A percentile compares a stretch with the other conserved stretches of the same genome.
Conservation (phyloP, 1,140 invertebrate species). For the Procambarus clarkii region DNA sequence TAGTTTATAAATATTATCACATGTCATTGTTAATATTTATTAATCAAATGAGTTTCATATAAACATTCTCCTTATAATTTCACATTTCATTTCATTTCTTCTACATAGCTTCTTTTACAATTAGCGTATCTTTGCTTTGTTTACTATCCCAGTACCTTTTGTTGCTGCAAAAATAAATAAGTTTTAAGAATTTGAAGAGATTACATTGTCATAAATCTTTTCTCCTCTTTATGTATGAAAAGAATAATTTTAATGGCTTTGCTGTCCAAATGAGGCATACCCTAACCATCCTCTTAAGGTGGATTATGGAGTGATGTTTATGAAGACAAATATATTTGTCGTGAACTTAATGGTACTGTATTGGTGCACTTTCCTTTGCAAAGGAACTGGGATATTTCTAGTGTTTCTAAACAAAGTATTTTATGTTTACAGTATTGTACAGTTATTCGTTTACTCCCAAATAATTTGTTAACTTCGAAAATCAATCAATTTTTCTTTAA, state of each 20-base stretch:
- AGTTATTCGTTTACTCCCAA: not conserved
- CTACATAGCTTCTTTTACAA: not conserved
- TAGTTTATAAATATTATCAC: conserved; percentile 6
- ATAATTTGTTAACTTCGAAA: not conserved
- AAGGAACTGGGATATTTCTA: not conserved
- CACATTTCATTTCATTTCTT: too few relatives aligned
- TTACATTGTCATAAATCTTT: not conserved
- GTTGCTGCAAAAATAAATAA: not conserved
- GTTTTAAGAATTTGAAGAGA: not conserved
- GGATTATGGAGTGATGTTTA: too few relatives aligned
- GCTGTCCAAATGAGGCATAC: too few relatives aligned
- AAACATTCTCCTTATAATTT: too few relatives aligned
- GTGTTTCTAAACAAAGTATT: not conserved
- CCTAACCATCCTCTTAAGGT: too few relatives aligned
- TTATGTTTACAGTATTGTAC: not conserved
- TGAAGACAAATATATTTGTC: too few relatives aligned
- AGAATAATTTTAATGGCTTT: not conserved
- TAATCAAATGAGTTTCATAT: not conserved
- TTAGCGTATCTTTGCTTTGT: not conserved
- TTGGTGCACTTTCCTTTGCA: not conserved
- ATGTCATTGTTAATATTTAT: conserved; percentile 17
- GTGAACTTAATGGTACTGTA: too few relatives aligned
- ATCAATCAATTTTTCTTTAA: not conserved
- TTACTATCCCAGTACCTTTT: conserved; percentile 16
- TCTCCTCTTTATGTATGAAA: not conserved